Evolutionary conservation across 1,140 invertebrate genomes (phyloP), one percentile per base, ranked within the genome.

Genomic region (Nasonia vitripennis): DNA sequence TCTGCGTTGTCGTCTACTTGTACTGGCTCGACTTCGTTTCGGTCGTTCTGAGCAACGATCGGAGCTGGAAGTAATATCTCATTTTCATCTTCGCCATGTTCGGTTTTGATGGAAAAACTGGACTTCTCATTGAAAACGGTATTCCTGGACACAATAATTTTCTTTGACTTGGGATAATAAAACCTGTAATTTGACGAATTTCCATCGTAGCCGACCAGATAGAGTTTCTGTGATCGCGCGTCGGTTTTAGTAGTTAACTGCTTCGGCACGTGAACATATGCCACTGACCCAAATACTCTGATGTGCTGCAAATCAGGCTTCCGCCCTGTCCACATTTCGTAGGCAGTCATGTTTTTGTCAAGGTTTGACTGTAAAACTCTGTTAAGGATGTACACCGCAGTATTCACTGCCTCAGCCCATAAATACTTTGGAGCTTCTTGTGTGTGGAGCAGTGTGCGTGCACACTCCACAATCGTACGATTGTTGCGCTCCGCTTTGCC

Each of bases 211-310:
- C 89, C 89, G 11, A 91, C 87, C 1, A 91, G 81, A 20, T 87
- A 45, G 20, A 79, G 23, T 83, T 85, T 87, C 12, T 78, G 85
- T 5, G 84, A 73, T 31, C 88, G 87, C 11, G 79, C 45, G 31
- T 92, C 89, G 2, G 88, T 78, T 68, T 91, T 91, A 67, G 83
- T 86, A 20, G 88, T 62, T 14, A 87, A 86, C 67, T 88, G 83
- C 11, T 89, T 88, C 4, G 87, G 89, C 20, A 92, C 86, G 73
- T 88, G 85, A 2, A 82, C 83, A 77, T 88, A 92, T 7, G 90
- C 90, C 17, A 78, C 62, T 45, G 87, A 91, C 4, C 91, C 92
- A 88, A 93, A 93, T 20, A 91, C 84, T 84, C 86, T 81, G 1
- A 90, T 27, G 85, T 92, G 87, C 9, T 67, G 77, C 0, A 92